Evolutionary conservation across 2,888 invertebrate species (phyloP), one percentile per base, ranked within the genome.

Genomic region (Aphodius granarius): DNA sequence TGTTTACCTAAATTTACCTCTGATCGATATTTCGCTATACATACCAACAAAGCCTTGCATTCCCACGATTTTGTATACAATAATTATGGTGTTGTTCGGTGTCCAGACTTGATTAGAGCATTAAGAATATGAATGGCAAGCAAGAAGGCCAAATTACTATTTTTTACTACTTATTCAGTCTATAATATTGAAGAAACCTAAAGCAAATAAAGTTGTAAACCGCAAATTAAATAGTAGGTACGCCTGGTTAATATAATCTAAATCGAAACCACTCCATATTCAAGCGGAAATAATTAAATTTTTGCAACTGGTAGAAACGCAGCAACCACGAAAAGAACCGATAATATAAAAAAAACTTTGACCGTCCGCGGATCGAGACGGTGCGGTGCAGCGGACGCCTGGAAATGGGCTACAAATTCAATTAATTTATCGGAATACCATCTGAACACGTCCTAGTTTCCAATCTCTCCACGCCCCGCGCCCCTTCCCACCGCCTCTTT

Each of bases 391-490:
- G 43, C 43, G 43, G 43, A 43, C 43, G 43, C 6, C 43, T 43
- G 43, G 43, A 43, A 43, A 43, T 43, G 1, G 43, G 43, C 43
- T 43, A 20, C 68, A 68, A 68, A 68, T 68, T 68, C 68, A 68
- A 68, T 68, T 68, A 68, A 22, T 68, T 68, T 68, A 68, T 68
- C 21, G 68, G 43, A 43, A 43, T 43, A 9, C 43, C 43, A 43
- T 43, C 43, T 43, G 43, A 43, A 43, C 43, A 43, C 43, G 43
- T 43, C 43, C 43, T 43, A 43, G 43, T 43, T 43, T 43, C 43
- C 1, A 43, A 43, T 43, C 43, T 43, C 43, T 0, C 43, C 43
- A 43, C 23, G 6, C 43, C 3, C 4, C 43, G 6, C 43, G 6
- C 43, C 43, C 3, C 43, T 43, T 13, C 4, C 1, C 13, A 0